Base-by-base conservation (phyloP, 2,113 vertebrate genomes). In the Penelope pileata region DNA sequence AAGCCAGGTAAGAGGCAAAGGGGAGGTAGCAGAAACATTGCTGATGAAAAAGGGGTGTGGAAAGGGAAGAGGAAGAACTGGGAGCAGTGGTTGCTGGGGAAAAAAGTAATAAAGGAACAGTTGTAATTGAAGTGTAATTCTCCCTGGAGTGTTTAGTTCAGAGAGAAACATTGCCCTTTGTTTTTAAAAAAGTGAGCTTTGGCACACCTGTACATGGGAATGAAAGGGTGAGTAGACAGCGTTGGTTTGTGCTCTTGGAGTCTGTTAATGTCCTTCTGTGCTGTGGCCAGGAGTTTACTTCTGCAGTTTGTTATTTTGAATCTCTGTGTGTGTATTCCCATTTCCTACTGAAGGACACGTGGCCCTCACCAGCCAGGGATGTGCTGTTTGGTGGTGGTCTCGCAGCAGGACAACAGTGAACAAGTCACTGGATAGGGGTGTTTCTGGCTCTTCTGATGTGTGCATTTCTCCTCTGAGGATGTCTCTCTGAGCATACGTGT, bases 101-200 rank as follows among this genome's bases (percentile, higher is more conserved):
- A 59, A 38, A 70, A 70, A 56, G 42, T 67, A 16, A 43, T 43
- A 60, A 73, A 62, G 51, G 63, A 88, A n/a, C n/a, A n/a, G n/a
- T n/a, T n/a, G n/a, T n/a, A n/a, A n/a, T n/a, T n/a, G n/a, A 56
- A 11, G 16, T 73, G 34, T 76, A 89, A 36, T 84, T 42, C 16
- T 62, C 53, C 69, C 80, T 77, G 69, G 40, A 95, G 69, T 63
- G 32, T 63, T 83, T 63, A 48, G 24, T 69, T 87, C 45, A 72
- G 73, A 93, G 68, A 92, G 43, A 85, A 91, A 68, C 24, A 16
- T 73, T 82, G 43, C 36, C 77, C 70, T 89, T 90, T 93, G 24
- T 54, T 16, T 82, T 36, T 59, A 19, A 19, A 63, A 48, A 88
- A 62, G 17, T 43, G 51, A 85, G n/a, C 23, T 95, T 89, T 97